phyloP scores from a whole-genome alignment of 2,888 invertebrate genomes.

The Tenthredo livida region DNA sequence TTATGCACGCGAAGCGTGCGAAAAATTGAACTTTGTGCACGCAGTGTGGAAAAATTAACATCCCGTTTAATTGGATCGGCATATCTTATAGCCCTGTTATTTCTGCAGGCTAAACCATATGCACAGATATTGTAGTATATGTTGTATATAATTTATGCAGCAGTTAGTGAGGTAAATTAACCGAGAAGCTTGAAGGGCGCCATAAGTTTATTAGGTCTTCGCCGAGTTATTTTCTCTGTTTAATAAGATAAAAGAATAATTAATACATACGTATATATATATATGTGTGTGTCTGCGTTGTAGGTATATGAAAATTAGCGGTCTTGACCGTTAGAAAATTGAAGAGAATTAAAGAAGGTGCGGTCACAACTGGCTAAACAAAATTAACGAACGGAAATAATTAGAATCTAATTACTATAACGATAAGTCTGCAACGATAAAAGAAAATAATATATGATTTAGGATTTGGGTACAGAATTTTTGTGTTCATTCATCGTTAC shows the following conservation, averaged over 20 bases:
- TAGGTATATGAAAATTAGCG: background rate
- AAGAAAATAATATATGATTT: background rate
- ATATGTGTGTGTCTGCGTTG: too few species aligned
- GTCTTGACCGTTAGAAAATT: constrained; percentile 31
- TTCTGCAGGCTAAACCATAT: too few species aligned
- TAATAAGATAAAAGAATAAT: background rate
- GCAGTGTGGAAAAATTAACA: too few species aligned
- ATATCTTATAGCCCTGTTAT: background rate
- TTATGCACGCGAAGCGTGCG: too few species aligned
- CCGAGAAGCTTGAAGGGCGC: background rate
- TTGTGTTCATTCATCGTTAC: background rate
- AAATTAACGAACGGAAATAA: constrained; percentile 47
- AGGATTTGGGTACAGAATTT: background rate
- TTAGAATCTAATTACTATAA: constrained; percentile 13
- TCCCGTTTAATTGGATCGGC: background rate
- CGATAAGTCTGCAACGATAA: background rate
- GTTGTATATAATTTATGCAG: background rate
- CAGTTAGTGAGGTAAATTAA: background rate
- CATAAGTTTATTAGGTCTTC: background rate
- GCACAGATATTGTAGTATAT: background rate
- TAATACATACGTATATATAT: background rate
- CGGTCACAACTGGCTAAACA: constrained; percentile 31
- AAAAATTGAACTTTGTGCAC: too few species aligned
- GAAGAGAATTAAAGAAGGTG: background rate
- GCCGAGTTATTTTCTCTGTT: background rate